Conservation (phyloP, 2,888 invertebrate species). For the Sycophila texana region DNA sequence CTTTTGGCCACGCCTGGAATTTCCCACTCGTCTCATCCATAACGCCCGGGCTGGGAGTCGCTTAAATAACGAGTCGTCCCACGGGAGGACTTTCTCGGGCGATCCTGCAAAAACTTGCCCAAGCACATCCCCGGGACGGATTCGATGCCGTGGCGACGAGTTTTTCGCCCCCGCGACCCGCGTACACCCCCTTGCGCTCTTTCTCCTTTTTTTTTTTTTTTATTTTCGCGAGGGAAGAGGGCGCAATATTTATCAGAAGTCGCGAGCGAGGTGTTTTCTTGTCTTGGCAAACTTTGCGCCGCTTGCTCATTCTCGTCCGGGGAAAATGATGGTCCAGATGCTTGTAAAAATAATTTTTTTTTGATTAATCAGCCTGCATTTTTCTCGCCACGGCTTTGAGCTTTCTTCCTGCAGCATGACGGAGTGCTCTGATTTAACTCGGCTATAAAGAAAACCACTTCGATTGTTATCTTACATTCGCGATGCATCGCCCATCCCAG, state of each 20-base stretch:
- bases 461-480: not conserved
- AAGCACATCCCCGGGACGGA: slow-evolving; percentile 22
- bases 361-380: slow-evolving; percentile 47
- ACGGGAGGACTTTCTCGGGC: slow-evolving; percentile 38
- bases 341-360: slow-evolving; percentile 32
- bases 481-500: not conserved
- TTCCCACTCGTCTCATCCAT: slow-evolving; percentile 60
- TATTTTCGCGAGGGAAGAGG: not conserved
- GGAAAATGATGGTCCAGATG: not conserved
- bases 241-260: slow-evolving; percentile 52
- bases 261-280: not conserved
- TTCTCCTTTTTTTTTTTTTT: slow-evolving; percentile 42
- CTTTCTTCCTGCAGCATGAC: not conserved
- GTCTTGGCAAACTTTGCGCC: not conserved
- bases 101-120: slow-evolving; percentile 28
- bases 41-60: slow-evolving; percentile 48
- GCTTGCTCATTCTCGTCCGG: not conserved
- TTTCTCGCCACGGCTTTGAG: slow-evolving; percentile 23
- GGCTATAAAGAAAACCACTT: not conserved
- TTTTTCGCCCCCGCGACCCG: slow-evolving; percentile 27
- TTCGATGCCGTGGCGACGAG: slow-evolving; percentile 30
- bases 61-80: slow-evolving; percentile 58
- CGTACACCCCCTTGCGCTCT: not conserved
- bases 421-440: not conserved
- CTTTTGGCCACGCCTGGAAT: slow-evolving; percentile 53